These are phyloP conservation scores for Porites divaricata DNA, from an alignment of 92 coral and sea anemone genomes.

Conservation along the genomic window DNA sequence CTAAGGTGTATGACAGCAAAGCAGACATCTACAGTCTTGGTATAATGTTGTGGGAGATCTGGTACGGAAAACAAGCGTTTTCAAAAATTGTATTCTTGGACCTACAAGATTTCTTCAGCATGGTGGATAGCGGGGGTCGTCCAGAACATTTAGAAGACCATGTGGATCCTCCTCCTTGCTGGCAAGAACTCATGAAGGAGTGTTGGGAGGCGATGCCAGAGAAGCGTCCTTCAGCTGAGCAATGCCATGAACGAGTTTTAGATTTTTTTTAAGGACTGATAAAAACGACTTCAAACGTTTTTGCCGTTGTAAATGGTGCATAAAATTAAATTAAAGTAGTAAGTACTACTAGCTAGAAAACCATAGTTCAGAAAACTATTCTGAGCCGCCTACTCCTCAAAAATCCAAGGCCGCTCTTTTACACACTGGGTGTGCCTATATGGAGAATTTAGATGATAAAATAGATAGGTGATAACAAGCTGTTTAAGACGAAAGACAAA, in stretches of 20 bases:
- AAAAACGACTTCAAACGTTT: too few species aligned
- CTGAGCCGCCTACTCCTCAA: too few species aligned
- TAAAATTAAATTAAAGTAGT: too few species aligned
- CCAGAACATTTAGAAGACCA: background rate
- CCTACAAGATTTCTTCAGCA: background rate
- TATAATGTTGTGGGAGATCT: slow-evolving; percentile 51
- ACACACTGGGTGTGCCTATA: too few species aligned
- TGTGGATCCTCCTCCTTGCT: background rate
- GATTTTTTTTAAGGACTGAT: too few species aligned
- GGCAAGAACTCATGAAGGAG: background rate
- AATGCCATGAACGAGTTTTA: background rate
- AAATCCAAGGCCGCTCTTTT: too few species aligned
- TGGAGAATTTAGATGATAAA: too few species aligned
- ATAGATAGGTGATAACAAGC: too few species aligned
- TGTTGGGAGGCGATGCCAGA: slow-evolving; percentile 22
- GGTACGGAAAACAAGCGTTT: slow-evolving; percentile 36
- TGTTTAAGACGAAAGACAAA: too few species aligned
- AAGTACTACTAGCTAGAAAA: too few species aligned
- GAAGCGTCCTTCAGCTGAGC: slow-evolving; percentile 1
- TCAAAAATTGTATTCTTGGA: background rate
- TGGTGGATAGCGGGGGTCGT: slow-evolving; percentile 6
- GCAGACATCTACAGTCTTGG: slow-evolving; percentile 53
- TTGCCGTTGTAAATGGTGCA: too few species aligned
- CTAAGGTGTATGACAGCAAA: background rate
- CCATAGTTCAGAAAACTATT: too few species aligned